Percentiles rank a stretch among this genome's conserved stretches.
Conservation (phyloP, 2,113 vertebrate genomes). For the Condylura cristata region DNA sequence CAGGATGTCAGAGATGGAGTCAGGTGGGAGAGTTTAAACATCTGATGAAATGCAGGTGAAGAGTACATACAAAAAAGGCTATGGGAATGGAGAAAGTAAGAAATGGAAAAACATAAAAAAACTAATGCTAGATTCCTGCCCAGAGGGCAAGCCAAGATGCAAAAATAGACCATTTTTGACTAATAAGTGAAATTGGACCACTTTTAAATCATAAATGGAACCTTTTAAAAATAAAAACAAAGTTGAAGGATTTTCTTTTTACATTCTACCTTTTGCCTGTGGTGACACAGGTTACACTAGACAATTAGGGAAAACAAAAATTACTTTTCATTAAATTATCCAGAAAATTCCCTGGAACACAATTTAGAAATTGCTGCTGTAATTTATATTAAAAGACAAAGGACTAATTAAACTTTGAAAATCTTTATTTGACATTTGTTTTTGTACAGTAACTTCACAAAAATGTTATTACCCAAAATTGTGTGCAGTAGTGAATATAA, state of each 20-base stretch:
- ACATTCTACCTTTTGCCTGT: conserved; percentile 16
- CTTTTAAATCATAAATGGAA: neutral
- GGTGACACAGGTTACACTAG: neutral
- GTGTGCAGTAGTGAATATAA: neutral
- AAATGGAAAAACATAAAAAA: neutral
- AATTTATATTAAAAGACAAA: conserved; percentile 23
- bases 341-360: neutral
- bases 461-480: neutral
- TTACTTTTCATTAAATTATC: neutral
- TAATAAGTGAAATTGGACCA: neutral
- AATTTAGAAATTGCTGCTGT: conserved; percentile 7
- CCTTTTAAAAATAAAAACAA: conserved; percentile 11
- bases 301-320: neutral
- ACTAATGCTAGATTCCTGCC: neutral
- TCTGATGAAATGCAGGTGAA: neutral
- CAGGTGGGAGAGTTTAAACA: neutral
- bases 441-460: neutral
- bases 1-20: neutral
- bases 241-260: neutral
- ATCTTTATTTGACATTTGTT: conserved; percentile 16
- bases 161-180: conserved; percentile 2
- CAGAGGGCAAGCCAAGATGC: neutral
- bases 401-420: conserved; percentile 31
- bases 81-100: neutral
- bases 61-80: neutral